Base-by-base conservation (phyloP, 2,888 invertebrate species). In the Pyrgus malvae region DNA sequence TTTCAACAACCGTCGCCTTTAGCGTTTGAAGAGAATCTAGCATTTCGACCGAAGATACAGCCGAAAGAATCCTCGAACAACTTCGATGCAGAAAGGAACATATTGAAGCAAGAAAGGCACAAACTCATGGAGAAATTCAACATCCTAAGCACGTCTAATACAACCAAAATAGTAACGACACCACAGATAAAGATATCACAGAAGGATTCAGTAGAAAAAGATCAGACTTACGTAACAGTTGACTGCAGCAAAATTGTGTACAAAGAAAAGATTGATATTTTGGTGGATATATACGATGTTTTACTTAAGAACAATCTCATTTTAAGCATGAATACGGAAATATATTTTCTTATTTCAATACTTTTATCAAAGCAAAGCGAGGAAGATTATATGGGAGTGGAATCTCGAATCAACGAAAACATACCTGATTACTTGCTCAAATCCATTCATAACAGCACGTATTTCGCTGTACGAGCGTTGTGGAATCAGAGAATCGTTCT, bases 401-500 rank as follows among this genome's bases (percentile, higher is more conserved):
- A 83, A 56, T 60, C 59, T 1, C 74, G 75, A 21, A 48, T 83
- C 1, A 69, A 68, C 2, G 62, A 62, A 11, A 66, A 80, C 56
- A 48, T 71, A 29, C 55, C 40, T 21, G 72, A 80, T 12, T 76
- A 66, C 69, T 64, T 92, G 42, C 64, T 93, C 8, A 85, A 85
- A 59, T 82, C 79, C 5, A 77, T 92, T 49, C 93, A 94, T 60
- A 95, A 97, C 71, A 93, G 95, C 66, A 92, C 95, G 2, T 96
- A 94, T 83, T 97, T 97, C 84, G 93, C 95, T 16, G 83, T 93
- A 0, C 89, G 91, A 54, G 92, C 94, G 0, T 78, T 97, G 21
- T 91, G 92, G 73, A 82, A 90, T 19, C 92, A 93, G 62, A 78
- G 87, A 33, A 72, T 80, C 21, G 64, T 92, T 9, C 69, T 95